Evolutionary conservation across 2,888 invertebrate species (phyloP), one percentile per base, ranked within the genome.

Genomic region (Drosophila glabriapex): DNA sequence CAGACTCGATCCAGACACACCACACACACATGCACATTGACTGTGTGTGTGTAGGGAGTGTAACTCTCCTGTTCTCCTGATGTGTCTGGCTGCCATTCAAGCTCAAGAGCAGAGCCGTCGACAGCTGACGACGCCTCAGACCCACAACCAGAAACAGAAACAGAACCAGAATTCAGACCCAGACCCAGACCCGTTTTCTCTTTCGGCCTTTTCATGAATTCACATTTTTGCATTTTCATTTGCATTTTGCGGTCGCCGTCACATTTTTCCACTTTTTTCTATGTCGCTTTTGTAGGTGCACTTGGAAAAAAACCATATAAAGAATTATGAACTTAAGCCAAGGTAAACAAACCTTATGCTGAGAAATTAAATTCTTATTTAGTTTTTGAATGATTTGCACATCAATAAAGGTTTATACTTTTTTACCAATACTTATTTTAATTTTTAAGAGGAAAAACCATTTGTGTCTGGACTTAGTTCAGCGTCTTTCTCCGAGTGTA

Each of bases 101-200:
- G 90, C 90, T 87, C 89, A 90, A 87, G 90, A 90, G 87, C 90
- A 82, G 59, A 64, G 71, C 69, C 68, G 80, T 43, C 75, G 78
- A 73, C 82, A 69, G 71, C 84, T 73, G 77, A 68, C 75, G 68
- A 67, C 73, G 68, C 19, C 46, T 68, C 52, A 55, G 56, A 53
- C 55, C 37, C 43, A 54, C 31, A 39, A 59, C 37, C 25, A 53
- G 52, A 59, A 50, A 4, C 59, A 50, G 54, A 62, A 59, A 4
- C 59, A 50, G 54, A 62, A 59, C 29, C 55, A 49, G 46, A 58
- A 60, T 25, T 33, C 31, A 68, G 68, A 61, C 54, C 73, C 31
- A 68, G 68, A 61, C 54, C 73, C 78, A 81, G 82, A 73, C 76
- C 76, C 69, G 78, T 81, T 77, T 78, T 73, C 64, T 50, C 50